Percentiles rank a stretch among this genome's conserved stretches.
Evolutionary conservation across 1,140 invertebrate genomes (phyloP).

Genomic region (Colletes gigas): DNA sequence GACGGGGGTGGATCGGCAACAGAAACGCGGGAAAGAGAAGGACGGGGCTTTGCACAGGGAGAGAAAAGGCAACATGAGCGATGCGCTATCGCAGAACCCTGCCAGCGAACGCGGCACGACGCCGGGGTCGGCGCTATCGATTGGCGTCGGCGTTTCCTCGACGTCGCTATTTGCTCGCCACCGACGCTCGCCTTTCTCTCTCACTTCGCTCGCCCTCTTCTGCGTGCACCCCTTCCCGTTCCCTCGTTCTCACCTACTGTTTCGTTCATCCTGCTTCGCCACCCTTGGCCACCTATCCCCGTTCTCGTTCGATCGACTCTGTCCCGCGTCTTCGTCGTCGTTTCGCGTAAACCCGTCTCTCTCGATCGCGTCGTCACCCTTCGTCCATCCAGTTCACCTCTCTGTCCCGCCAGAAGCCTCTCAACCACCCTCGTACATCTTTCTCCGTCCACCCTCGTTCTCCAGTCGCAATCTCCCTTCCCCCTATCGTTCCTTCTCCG

Average conservation of each 20-base stretch:
- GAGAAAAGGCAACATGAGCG: slow-evolving; percentile 36
- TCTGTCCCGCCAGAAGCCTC: slow-evolving; percentile 10
- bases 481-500: slow-evolving; percentile 7
- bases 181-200: slow-evolving; percentile 37
- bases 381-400: background rate
- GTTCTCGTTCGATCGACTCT: background rate
- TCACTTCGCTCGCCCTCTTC: background rate
- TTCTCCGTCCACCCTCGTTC: background rate
- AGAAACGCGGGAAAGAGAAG: slow-evolving; percentile 11
- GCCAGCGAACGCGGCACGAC: slow-evolving; percentile 61
- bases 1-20: background rate
- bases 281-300: slow-evolving; percentile 1
- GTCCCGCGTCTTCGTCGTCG: background rate
- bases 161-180: slow-evolving; percentile 59
- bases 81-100: slow-evolving; percentile 62
- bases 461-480: background rate
- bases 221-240: background rate
- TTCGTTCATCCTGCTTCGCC: slow-evolving; percentile 16
- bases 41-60: background rate
- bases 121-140: slow-evolving; percentile 67
- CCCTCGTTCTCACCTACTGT: slow-evolving; percentile 26
- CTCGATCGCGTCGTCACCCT: background rate
- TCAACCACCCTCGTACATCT: slow-evolving; percentile 13
- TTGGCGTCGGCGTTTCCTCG: slow-evolving; percentile 66
- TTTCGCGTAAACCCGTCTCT: background rate